A percentile compares a stretch with the other conserved stretches of the same genome.
Evolutionary conservation across 1,140 invertebrate genomes (phyloP).

Genomic region (Papilio polytes): DNA sequence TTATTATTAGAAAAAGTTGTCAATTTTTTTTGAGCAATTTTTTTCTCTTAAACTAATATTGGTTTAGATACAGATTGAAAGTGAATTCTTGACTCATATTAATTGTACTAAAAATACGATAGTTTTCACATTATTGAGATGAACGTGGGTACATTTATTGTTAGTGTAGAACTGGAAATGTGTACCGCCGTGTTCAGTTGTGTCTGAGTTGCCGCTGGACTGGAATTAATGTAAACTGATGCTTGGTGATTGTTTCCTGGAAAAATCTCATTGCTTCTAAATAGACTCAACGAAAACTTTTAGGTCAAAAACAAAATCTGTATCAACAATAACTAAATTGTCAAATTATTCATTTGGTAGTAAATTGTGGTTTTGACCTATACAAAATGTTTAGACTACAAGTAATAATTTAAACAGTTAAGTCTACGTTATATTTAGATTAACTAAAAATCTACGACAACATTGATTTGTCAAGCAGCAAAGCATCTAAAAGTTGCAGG

Average conservation of each 20-base stretch:
- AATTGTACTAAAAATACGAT: neutral
- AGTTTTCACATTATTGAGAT: conserved; percentile 1
- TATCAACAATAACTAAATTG: neutral
- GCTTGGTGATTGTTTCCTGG: conserved; percentile 71
- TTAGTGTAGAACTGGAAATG: conserved; percentile 33
- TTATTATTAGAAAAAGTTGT: neutral
- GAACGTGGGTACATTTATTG: neutral
- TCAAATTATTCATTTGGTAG: neutral
- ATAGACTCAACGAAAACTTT: neutral
- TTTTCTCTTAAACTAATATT: neutral
- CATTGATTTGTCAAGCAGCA: conserved; percentile 56
- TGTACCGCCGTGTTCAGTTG: conserved; percentile 71
- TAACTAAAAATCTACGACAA: conserved; percentile 53
- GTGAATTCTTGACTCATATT: neutral
- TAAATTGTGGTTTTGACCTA: neutral
- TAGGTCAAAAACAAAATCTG: conserved; percentile 1
- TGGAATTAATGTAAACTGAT: conserved; percentile 63
- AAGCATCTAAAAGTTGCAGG: conserved; percentile 64
- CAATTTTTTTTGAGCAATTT: neutral
- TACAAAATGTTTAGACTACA: neutral
- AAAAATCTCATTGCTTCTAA: conserved; percentile 53
- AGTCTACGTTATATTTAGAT: neutral
- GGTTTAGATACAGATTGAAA: neutral
- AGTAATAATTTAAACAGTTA: conserved; percentile 29
- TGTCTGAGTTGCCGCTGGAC: conserved; percentile 59